Evolutionary conservation across 2,888 invertebrate species (phyloP).

Genomic region (Notocelia uddmanniana): DNA sequence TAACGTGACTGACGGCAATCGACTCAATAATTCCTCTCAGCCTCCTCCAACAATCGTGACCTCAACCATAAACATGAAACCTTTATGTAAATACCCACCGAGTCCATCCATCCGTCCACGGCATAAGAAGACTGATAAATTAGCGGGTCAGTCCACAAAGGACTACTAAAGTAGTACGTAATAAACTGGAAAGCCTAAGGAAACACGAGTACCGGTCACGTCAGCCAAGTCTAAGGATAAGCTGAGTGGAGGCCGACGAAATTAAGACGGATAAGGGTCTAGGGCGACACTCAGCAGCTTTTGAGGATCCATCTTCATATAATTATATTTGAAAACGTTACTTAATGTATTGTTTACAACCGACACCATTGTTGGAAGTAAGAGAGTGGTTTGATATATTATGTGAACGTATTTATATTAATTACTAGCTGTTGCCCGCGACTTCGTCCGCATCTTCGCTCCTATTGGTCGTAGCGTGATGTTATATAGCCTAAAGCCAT

Average conservation of each 20-base stretch:
- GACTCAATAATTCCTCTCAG: constrained; percentile 44
- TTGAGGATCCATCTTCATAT: constrained; percentile 38
- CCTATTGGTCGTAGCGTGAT: too few species aligned
- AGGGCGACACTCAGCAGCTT: constrained; percentile 35
- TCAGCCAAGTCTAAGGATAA: constrained; percentile 53
- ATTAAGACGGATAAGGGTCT: constrained; percentile 45
- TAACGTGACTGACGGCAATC: constrained; percentile 13
- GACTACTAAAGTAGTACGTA: constrained; percentile 51
- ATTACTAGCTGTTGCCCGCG: too few species aligned
- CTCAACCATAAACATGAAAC: constrained; percentile 65
- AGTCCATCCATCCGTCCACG: constrained; percentile 57
- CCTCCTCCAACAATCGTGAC: constrained; percentile 63
- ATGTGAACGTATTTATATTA: too few species aligned
- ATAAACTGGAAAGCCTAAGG: constrained; percentile 59
- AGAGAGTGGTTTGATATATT: too few species aligned
- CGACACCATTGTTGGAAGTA: neutral
- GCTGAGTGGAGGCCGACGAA: constrained; percentile 56
- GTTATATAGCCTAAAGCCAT: too few species aligned
- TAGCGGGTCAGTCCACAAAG: constrained; percentile 49
- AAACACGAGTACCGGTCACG: constrained; percentile 52
- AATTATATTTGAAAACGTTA: constrained; percentile 36
- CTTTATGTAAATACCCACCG: constrained; percentile 68
- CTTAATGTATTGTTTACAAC: constrained; percentile 29
- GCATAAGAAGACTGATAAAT: constrained; percentile 71
- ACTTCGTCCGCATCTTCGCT: too few species aligned